These are phyloP conservation scores for Acanthis flammea DNA, from an alignment of 2,797 vertebrate species.

Conservation along the genomic window DNA sequence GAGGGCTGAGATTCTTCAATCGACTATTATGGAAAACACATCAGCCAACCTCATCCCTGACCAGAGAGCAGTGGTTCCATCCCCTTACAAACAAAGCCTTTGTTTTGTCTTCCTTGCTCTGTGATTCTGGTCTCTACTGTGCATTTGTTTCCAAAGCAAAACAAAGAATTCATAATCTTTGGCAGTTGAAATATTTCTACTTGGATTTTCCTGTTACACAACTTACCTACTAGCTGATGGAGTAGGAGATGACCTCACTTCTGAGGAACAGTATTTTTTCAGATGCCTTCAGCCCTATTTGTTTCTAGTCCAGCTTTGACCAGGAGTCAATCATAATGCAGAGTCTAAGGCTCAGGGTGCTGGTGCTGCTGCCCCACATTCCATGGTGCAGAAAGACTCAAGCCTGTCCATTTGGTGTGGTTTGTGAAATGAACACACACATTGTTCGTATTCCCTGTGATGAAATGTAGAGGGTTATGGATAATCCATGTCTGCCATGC, in stretches of 20 bases:
- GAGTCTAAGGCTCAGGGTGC: background rate
- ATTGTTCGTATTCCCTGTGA: background rate
- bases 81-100: conserved; percentile 67
- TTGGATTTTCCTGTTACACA: conserved; percentile 31
- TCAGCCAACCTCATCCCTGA: conserved; percentile 66
- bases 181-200: conserved; percentile 30
- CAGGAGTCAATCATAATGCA: background rate
- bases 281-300: background rate
- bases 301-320: background rate
- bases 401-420: background rate
- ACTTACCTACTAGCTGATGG: background rate
- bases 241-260: conserved; percentile 19
- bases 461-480: background rate
- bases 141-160: conserved; percentile 69
- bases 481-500: background rate
- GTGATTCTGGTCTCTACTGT: conserved; percentile 46
- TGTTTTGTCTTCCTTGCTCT: conserved; percentile 49
- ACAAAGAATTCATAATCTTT: conserved; percentile 50
- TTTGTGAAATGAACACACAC: background rate
- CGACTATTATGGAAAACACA: conserved; percentile 70
- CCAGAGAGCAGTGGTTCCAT: conserved; percentile 51
- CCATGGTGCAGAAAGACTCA: background rate
- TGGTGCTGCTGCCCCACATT: background rate
- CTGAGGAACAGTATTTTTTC: conserved; percentile 6
- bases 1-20: conserved; percentile 60